A percentile compares a stretch with the other conserved stretches of the same genome.
Evolutionary conservation across 2,113 vertebrate species (phyloP).

Genomic region (Entelurus aequoreus): DNA sequence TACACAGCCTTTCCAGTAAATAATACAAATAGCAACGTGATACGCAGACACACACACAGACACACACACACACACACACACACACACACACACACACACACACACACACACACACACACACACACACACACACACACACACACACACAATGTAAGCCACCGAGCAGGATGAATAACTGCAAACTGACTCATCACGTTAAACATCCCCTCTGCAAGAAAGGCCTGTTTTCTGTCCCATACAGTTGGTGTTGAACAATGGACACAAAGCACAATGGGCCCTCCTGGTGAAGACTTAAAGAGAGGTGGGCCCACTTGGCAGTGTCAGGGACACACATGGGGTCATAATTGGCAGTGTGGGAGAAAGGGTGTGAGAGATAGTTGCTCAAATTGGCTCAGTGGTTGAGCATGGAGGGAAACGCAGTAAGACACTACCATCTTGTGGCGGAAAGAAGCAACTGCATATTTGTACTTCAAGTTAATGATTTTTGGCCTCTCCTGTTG

Average conservation of each 20-base stretch:
- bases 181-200: slow-evolving; percentile 29
- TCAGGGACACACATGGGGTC: slow-evolving; percentile 26
- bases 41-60: not conserved
- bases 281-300: slow-evolving; percentile 16
- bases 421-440: slow-evolving; percentile 38
- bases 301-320: slow-evolving; percentile 26
- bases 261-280: slow-evolving; percentile 12
- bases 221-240: not conserved
- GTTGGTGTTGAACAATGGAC: slow-evolving; percentile 10
- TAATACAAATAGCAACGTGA: slow-evolving; percentile 24
- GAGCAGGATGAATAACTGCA: slow-evolving; percentile 15
- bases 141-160: slow-evolving; percentile 1
- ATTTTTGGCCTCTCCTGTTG: not conserved
- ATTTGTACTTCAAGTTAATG: not conserved
- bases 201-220: slow-evolving; percentile 7
- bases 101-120: not conserved
- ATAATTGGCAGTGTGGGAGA: not conserved
- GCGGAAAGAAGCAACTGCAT: slow-evolving; percentile 10
- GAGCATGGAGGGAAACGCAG: not conserved
- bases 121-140: too few species aligned
- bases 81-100: not conserved
- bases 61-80: too few species aligned
- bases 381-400: not conserved
- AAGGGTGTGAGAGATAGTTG: slow-evolving; percentile 1
- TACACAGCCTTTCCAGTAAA: slow-evolving; percentile 25